These are phyloP conservation scores for Phataginus tricuspis DNA, from an alignment of 2,797 vertebrate species.

Conservation along the genomic window DNA sequence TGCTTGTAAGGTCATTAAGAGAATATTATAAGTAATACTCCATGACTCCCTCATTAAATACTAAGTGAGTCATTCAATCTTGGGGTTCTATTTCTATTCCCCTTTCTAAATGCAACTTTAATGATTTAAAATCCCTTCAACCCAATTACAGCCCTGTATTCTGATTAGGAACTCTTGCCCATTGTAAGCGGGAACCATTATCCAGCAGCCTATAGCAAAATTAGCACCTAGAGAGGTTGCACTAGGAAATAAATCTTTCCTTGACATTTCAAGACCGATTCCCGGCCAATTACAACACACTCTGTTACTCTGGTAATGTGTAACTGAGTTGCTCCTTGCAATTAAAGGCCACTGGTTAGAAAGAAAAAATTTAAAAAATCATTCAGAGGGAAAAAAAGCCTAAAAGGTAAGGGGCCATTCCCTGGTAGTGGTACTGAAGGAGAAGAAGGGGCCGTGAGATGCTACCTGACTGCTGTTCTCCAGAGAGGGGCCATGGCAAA, in stretches of 20 bases:
- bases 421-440: not conserved
- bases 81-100: conserved; percentile 86
- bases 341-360: conserved; percentile 83
- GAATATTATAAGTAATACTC: conserved; percentile 84
- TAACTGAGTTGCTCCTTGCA: conserved; percentile 84
- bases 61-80: conserved; percentile 84
- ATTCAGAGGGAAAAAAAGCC: conserved; percentile 63
- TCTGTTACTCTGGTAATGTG: conserved; percentile 83
- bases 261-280: conserved; percentile 89
- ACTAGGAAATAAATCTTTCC: conserved; percentile 88
- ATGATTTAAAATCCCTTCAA: conserved; percentile 90
- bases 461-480: not conserved
- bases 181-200: conserved; percentile 87
- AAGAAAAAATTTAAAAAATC: conserved; percentile 62
- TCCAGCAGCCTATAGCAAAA: conserved; percentile 86
- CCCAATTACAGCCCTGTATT: conserved; percentile 87
- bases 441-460: not conserved
- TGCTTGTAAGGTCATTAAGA: conserved; percentile 81
- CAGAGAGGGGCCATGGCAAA: not conserved
- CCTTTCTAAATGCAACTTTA: conserved; percentile 86
- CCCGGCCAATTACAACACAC: conserved; percentile 87
- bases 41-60: conserved; percentile 87
- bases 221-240: conserved; percentile 88
- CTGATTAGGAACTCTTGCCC: conserved; percentile 87
- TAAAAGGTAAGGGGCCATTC: not conserved